These are phyloP conservation scores for Platorchestia sp. DNA, from an alignment of 1,140 invertebrate species.

Conservation along the genomic window DNA sequence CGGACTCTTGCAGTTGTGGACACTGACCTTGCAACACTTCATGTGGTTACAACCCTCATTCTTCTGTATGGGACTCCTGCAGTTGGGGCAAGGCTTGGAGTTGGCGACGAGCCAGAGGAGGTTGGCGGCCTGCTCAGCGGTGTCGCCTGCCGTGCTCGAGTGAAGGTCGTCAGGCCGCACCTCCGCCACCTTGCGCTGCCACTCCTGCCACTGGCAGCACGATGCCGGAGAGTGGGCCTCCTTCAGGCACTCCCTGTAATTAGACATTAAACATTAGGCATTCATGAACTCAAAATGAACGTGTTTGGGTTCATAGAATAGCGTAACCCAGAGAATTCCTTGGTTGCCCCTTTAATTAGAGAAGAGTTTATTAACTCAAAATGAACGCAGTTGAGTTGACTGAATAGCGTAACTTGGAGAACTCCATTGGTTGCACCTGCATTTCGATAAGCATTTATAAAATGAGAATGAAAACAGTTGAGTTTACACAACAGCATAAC, in stretches of 20 bases:
- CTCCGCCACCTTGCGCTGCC: slow-evolving; percentile 78
- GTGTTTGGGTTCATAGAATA: no score
- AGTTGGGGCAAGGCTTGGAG: slow-evolving; percentile 82
- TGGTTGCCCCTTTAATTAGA: no score
- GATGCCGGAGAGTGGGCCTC: slow-evolving; percentile 81
- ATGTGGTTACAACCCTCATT: slow-evolving; percentile 86
- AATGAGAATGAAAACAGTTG: no score
- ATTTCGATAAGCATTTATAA: no score
- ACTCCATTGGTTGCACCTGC: no score
- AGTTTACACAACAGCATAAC: no score
- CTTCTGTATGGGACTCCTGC: slow-evolving; percentile 82
- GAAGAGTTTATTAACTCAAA: no score
- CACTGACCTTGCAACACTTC: slow-evolving; percentile 80
- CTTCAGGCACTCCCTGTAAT: slow-evolving; percentile 75
- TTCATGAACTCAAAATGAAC: no score
- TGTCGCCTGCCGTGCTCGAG: slow-evolving; percentile 74
- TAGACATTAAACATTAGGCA: no score
- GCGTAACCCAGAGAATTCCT: no score
- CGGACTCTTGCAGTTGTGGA: slow-evolving; percentile 73
- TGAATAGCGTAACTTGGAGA: no score
- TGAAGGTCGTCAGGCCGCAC: slow-evolving; percentile 78
- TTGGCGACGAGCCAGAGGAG: slow-evolving; percentile 82
- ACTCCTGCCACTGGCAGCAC: slow-evolving; percentile 79
- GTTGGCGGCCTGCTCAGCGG: slow-evolving; percentile 78
- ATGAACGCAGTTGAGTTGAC: no score